Evolutionary conservation across 2,113 vertebrate genomes (phyloP).

Genomic region (Cebidichthys violaceus): DNA sequence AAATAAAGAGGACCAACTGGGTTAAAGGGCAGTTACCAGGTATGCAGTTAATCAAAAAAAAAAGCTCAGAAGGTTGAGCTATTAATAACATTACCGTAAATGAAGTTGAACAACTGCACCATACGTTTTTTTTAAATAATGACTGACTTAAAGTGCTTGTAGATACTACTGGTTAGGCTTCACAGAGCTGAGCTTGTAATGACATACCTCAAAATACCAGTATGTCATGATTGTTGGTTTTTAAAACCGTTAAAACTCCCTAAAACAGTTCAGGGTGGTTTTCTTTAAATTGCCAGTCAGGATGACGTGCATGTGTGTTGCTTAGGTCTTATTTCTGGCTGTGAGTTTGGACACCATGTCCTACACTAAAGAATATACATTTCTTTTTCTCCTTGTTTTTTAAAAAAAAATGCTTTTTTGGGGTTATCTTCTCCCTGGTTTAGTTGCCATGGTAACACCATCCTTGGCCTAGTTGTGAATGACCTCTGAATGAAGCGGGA

Average conservation of each 20-base stretch:
- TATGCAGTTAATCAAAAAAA: conserved; percentile 22
- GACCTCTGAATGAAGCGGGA: conserved; percentile 69
- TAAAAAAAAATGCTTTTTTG: conserved; percentile 18
- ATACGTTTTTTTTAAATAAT: conserved; percentile 2
- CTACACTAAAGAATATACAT: background rate
- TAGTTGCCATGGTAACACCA: conserved; percentile 79
- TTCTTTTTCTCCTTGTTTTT: conserved; percentile 33
- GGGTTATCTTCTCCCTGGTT: conserved; percentile 52
- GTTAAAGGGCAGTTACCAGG: conserved; percentile 28
- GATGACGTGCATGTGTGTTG: background rate
- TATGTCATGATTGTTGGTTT: background rate
- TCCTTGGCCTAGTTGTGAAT: conserved; percentile 77
- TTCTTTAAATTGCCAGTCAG: background rate
- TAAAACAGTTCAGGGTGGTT: background rate
- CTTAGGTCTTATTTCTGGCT: background rate
- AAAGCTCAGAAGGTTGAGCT: background rate
- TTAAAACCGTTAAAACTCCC: background rate
- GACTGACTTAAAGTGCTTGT: background rate
- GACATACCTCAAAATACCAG: background rate
- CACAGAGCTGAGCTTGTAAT: background rate
- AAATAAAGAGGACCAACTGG: conserved; percentile 22
- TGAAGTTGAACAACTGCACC: background rate
- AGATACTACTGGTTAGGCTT: background rate
- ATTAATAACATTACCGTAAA: background rate
- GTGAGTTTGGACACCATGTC: background rate